phyloP scores from a whole-genome alignment of 2,888 invertebrate genomes.

The Tetragnatha montana region DNA sequence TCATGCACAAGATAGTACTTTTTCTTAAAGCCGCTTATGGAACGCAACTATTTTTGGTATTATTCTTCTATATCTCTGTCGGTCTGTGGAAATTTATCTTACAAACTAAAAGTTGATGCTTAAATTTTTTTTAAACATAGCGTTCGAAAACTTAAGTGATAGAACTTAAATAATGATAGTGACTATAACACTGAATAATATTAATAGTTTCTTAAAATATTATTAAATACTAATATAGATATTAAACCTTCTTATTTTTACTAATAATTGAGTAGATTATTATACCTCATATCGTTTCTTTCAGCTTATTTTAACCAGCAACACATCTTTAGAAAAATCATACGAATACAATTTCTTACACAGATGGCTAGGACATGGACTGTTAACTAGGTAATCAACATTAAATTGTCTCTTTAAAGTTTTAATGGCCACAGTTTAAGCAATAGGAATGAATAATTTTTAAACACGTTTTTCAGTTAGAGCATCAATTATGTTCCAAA shows the following conservation, averaged over 20 bases:
- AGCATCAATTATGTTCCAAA: neutral
- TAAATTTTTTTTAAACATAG: no score
- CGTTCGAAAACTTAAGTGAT: no score
- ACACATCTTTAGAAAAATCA: slow-evolving; percentile 23
- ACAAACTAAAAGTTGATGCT: neutral
- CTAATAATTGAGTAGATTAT: no score
- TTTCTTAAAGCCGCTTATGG: no score
- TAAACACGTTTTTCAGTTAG: neutral
- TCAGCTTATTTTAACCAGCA: slow-evolving; percentile 18
- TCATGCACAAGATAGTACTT: no score
- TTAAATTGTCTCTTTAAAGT: neutral
- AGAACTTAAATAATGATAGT: no score
- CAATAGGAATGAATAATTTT: neutral
- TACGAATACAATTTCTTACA: slow-evolving; percentile 21
- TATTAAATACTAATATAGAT: no score
- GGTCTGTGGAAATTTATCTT: neutral
- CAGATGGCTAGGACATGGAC: slow-evolving; percentile 24
- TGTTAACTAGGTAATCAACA: slow-evolving; percentile 21
- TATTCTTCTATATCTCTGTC: no score
- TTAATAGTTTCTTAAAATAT: no score
- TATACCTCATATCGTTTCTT: neutral
- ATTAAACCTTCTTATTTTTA: no score
- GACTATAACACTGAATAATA: no score
- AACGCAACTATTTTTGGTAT: no score
- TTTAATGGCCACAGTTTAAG: neutral